phyloP scores from a whole-genome alignment of 2,888 invertebrate species.

The Strigamia transsilvanica region DNA sequence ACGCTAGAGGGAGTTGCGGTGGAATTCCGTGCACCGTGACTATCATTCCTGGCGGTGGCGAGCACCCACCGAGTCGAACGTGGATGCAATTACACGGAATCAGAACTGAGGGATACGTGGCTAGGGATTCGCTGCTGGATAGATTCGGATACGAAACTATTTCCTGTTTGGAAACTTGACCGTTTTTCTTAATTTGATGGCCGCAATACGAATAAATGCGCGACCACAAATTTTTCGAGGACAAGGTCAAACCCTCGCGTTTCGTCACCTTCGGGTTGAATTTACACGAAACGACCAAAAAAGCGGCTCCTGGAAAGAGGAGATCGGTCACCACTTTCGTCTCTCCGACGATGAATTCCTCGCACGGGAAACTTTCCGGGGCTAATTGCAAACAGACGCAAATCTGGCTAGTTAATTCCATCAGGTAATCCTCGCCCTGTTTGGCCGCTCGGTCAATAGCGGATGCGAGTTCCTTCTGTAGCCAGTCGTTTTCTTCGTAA shows the following conservation, averaged over 20 bases:
- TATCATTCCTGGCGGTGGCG: conserved; percentile 61
- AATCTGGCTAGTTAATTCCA: conserved; percentile 63
- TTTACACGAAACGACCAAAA: conserved; percentile 62
- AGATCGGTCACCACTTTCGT: conserved; percentile 62
- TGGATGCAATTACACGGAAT: conserved; percentile 62
- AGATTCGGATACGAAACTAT: conserved; percentile 62
- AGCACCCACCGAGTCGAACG: conserved; percentile 61
- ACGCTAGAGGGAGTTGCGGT: conserved; percentile 63
- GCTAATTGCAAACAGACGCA: conserved; percentile 63
- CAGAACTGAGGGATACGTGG: conserved; percentile 61
- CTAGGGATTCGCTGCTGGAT: background rate
- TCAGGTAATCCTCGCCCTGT: conserved; percentile 63
- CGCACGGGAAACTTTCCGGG: conserved; percentile 63
- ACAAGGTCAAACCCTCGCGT: background rate
- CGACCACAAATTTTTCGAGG: conserved; percentile 63
- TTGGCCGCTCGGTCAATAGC: conserved; percentile 63
- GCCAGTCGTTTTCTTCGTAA: conserved; percentile 60
- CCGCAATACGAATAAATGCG: conserved; percentile 62
- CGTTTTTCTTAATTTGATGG: conserved; percentile 62
- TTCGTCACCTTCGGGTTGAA: conserved; percentile 61
- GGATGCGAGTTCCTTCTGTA: conserved; percentile 62
- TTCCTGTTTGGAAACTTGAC: conserved; percentile 62
- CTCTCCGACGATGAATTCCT: conserved; percentile 62
- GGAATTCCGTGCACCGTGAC: conserved; percentile 64
- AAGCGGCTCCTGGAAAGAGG: conserved; percentile 62